Conservation (phyloP, 1,140 invertebrate species). For the Zaprionus camerounensis region DNA sequence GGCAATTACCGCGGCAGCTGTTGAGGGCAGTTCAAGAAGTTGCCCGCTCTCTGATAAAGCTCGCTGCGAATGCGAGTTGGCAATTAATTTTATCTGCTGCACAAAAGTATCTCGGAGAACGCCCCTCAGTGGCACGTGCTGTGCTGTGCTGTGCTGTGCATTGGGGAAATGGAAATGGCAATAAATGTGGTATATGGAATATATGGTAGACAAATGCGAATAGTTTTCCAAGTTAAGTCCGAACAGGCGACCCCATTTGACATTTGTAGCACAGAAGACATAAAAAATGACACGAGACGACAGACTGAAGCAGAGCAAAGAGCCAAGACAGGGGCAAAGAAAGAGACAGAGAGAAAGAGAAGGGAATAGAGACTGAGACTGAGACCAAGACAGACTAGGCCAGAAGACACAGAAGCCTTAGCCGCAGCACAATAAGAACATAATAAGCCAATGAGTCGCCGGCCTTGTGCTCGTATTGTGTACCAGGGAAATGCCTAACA, state of each 20-base stretch:
- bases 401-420: slow-evolving; percentile 37
- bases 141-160: not conserved
- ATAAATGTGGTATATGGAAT: slow-evolving; percentile 25
- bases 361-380: no score
- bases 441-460: slow-evolving; percentile 53
- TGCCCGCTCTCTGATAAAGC: slow-evolving; percentile 15
- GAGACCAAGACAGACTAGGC: not conserved
- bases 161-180: slow-evolving; percentile 19
- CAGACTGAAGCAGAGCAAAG: not conserved
- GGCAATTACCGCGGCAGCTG: slow-evolving; percentile 42
- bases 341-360: not conserved
- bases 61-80: slow-evolving; percentile 27
- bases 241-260: slow-evolving; percentile 37
- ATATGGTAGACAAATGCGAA: slow-evolving; percentile 8
- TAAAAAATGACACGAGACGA: slow-evolving; percentile 28
- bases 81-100: slow-evolving; percentile 74
- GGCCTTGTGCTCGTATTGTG: slow-evolving; percentile 51
- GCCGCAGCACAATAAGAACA: slow-evolving; percentile 42
- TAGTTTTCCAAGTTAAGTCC: slow-evolving; percentile 37
- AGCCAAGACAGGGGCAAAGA: not conserved
- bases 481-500: slow-evolving; percentile 29
- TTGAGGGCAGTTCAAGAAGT: slow-evolving; percentile 13
- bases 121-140: slow-evolving; percentile 65
- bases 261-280: slow-evolving; percentile 40
- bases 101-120: slow-evolving; percentile 52